These are phyloP conservation scores for Nymphalis urticae DNA, from an alignment of 2,888 invertebrate species.

Conservation along the genomic window DNA sequence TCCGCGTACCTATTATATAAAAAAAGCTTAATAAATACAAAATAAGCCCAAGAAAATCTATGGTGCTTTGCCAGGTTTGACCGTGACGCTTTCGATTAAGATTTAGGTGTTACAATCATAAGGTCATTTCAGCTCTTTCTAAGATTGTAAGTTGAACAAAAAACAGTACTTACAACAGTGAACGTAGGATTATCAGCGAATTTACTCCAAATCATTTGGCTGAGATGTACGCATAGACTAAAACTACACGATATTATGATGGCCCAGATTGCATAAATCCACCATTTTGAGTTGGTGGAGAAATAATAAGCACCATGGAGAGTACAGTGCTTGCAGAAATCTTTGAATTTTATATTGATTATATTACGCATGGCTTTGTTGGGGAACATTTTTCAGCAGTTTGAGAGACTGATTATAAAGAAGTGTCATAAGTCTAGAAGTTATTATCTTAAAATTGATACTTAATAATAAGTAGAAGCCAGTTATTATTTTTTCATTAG, in stretches of 20 bases:
- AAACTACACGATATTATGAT: constrained; percentile 52
- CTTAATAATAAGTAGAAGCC: not conserved
- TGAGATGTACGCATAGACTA: constrained; percentile 56
- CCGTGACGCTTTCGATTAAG: too few species aligned
- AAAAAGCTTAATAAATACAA: too few species aligned
- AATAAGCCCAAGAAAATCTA: too few species aligned
- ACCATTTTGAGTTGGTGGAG: constrained; percentile 44
- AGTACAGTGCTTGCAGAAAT: constrained; percentile 58
- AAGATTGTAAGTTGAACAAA: too few species aligned
- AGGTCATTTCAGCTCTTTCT: too few species aligned
- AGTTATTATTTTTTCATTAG: not conserved
- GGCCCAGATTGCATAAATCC: constrained; percentile 52
- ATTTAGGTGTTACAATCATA: too few species aligned
- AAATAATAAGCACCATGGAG: constrained; percentile 66
- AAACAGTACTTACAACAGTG: constrained; percentile 59
- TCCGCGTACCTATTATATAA: too few species aligned
- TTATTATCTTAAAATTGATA: not conserved
- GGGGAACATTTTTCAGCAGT: not conserved
- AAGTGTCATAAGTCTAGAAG: not conserved
- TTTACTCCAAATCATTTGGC: constrained; percentile 69
- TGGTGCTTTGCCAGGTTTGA: too few species aligned
- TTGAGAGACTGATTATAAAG: too few species aligned
- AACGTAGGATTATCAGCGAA: constrained; percentile 66
- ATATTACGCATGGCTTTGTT: not conserved
- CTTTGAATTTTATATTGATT: constrained; percentile 43